Base-by-base conservation (phyloP, 2,797 vertebrate genomes). In the Chelmon rostratus region DNA sequence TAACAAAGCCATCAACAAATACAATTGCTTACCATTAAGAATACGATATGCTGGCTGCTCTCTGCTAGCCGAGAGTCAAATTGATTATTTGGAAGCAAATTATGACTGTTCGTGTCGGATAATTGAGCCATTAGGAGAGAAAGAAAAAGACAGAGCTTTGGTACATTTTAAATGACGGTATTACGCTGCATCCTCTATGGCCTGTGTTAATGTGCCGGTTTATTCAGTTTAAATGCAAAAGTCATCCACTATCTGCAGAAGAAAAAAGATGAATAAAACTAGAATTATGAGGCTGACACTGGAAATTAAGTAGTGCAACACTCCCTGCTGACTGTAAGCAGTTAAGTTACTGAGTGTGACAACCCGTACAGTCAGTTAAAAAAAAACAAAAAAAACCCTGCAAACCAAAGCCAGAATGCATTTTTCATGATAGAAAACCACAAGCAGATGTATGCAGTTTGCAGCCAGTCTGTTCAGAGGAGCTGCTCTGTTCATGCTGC, bases 71-170 rank as follows among this genome's bases (percentile, higher is more conserved):
- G 33, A 12, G 33, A 79, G 81, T 84, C 57, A 37, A 74, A 89
- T 82, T 82, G 87, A 92, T 87, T 83, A 68, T 53, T 68, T 70
- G 46, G 69, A 68, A 63, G 76, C 35, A 81, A 81, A 91, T 88
- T 40, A 78, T 78, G 49, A 21, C n/a, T 25, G 37, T 77, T 84
- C 84, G 84, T 76, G 74, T 90, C 78, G 64, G 78, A 88, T 90
- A 87, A 91, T 86, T 82, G 86, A 85, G 69, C 76, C 54, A 87
- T 90, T 85, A 61, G 8, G 16, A 54, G 42, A 67, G 38, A 74
- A 67, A 79, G 56, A 74, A 74, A 73, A 73, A 56, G 57, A 44
- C 12, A 70, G 49, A 54, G 47, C 38, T 73, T 16, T 21, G 50
- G 59, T 16, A 50, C 37, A 86, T 76, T 78, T 71, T 63, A 65